These are phyloP conservation scores for Proterorhinus semilunaris DNA, from an alignment of 2,113 vertebrate species.

Conservation along the genomic window DNA sequence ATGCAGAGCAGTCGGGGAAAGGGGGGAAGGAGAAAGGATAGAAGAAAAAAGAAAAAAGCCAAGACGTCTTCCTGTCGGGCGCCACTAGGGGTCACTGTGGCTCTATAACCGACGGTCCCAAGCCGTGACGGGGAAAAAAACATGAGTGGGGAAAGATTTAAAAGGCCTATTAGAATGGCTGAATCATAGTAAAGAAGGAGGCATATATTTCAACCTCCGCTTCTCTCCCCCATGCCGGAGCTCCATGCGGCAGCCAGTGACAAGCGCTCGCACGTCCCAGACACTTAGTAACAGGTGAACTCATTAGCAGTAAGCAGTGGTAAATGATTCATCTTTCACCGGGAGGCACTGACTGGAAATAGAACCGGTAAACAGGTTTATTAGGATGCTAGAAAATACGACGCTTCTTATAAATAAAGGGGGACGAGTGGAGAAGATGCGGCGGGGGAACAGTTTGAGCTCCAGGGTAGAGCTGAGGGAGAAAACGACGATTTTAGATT, in stretches of 20 bases:
- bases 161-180: conserved; percentile 15
- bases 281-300: conserved; percentile 3
- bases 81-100: conserved; percentile 64
- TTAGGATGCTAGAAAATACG: not conserved
- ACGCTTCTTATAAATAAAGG: not conserved
- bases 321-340: conserved; percentile 7
- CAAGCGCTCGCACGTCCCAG: not conserved
- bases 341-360: conserved; percentile 1
- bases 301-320: not conserved
- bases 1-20: conserved; percentile 1
- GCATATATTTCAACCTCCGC: conserved; percentile 3
- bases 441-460: not conserved
- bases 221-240: conserved; percentile 1
- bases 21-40: no score
- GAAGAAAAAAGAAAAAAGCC: not conserved
- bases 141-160: conserved; percentile 9
- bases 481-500: not conserved
- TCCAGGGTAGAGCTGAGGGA: not conserved
- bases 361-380: conserved; percentile 2
- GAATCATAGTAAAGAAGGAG: conserved; percentile 7
- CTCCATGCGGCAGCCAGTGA: not conserved
- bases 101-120: conserved; percentile 9
- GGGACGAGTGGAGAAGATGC: not conserved
- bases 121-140: not conserved
- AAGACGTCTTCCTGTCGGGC: not conserved